phyloP scores from a whole-genome alignment of 2,888 invertebrate species.

The Heliconius cydno region DNA sequence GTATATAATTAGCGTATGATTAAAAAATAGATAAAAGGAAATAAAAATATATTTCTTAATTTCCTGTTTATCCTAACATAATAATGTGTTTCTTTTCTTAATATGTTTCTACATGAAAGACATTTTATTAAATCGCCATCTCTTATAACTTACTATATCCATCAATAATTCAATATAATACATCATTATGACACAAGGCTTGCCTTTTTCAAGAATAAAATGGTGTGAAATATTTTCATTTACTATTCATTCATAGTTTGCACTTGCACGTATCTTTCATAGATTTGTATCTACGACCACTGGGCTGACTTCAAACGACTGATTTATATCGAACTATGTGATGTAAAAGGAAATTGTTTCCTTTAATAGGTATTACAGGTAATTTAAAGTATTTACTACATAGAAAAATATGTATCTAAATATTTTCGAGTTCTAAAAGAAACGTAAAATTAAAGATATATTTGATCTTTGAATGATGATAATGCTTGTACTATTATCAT shows the following conservation, averaged over 20 bases:
- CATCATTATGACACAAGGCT: conserved; percentile 66
- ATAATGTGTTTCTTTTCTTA: no score
- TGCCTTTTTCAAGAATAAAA: conserved; percentile 67
- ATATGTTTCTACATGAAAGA: neutral
- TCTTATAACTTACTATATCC: conserved; percentile 50
- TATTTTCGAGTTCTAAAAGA: no score
- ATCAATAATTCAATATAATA: conserved; percentile 59
- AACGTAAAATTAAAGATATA: no score
- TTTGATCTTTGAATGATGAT: no score
- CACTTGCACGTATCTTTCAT: conserved; percentile 49
- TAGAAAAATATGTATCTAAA: neutral
- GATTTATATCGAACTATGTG: conserved; percentile 24
- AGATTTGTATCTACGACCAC: conserved; percentile 55
- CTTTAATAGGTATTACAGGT: conserved; percentile 6
- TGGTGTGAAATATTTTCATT: conserved; percentile 58
- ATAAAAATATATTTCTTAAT: no score
- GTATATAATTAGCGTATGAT: no score
- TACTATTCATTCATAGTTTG: conserved; percentile 48
- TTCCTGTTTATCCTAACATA: neutral
- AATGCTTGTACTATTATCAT: no score
- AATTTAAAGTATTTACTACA: no score
- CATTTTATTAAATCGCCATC: conserved; percentile 23
- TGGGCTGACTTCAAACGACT: conserved; percentile 34
- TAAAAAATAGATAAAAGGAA: no score
- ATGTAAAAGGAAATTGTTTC: neutral